These are phyloP conservation scores for Dipodomys spectabilis DNA, from an alignment of 2,113 vertebrate genomes.

Conservation along the genomic window DNA sequence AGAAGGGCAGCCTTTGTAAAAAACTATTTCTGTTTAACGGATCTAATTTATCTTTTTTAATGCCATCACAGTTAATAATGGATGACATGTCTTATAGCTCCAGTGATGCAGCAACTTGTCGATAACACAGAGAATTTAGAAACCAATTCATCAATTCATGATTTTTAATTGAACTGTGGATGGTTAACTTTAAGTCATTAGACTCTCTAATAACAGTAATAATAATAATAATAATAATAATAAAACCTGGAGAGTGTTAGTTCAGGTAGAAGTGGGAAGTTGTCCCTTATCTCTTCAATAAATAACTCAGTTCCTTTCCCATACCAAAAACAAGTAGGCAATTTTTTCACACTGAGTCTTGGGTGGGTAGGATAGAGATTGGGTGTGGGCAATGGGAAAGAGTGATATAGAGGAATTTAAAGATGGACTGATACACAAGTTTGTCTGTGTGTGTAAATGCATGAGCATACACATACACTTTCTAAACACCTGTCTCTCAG, in stretches of 20 bases:
- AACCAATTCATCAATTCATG: conserved; percentile 64
- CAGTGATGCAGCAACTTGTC: conserved; percentile 59
- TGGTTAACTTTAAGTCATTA: conserved; percentile 71
- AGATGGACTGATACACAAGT: background rate
- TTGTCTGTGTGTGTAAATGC: background rate
- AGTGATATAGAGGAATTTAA: background rate
- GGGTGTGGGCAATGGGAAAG: background rate
- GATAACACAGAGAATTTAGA: conserved; percentile 73
- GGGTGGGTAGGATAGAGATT: background rate
- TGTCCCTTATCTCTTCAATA: conserved; percentile 4
- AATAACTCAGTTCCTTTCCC: background rate
- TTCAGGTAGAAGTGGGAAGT: conserved; percentile 42
- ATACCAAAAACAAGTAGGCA: conserved; percentile 30
- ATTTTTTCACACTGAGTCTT: background rate
- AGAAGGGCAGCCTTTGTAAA: conserved; percentile 31
- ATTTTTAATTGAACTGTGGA: conserved; percentile 59
- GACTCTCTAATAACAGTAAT: conserved; percentile 31
- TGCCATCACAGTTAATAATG: conserved; percentile 46
- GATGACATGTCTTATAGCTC: conserved; percentile 46
- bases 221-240: too few relatives aligned
- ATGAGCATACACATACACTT: background rate
- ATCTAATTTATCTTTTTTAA: conserved; percentile 68
- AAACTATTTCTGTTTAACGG: conserved; percentile 44
- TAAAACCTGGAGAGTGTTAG: background rate
- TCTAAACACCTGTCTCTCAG: background rate